phyloP scores from a whole-genome alignment of 2,113 vertebrate species.

The Myiopsitta monachus region DNA sequence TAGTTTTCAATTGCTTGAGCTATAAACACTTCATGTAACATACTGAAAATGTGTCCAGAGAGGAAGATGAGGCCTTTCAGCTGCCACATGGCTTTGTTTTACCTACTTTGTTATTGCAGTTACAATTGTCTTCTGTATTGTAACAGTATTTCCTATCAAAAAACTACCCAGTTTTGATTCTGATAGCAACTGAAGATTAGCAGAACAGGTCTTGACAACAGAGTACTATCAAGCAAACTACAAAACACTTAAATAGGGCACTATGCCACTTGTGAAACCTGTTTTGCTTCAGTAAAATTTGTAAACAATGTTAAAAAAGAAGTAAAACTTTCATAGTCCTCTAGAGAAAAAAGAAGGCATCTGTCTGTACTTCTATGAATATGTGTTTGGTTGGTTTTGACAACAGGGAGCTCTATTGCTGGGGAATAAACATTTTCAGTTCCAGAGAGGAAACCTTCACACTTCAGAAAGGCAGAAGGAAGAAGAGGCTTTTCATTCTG shows the following conservation, averaged over 20 bases:
- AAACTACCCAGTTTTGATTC: not conserved
- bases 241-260: not conserved
- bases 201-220: not conserved
- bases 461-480: conserved; percentile 12
- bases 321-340: not conserved
- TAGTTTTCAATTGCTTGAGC: not conserved
- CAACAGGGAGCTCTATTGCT: not conserved
- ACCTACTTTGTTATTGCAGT: not conserved
- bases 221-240: not conserved
- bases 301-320: accelerated
- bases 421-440: not conserved
- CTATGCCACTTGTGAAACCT: not conserved
- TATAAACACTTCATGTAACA: not conserved
- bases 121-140: not conserved
- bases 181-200: not conserved
- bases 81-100: not conserved
- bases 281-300: not conserved
- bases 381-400: not conserved
- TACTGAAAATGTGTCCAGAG: not conserved
- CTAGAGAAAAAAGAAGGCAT: not conserved
- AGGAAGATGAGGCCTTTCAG: not conserved
- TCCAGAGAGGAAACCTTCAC: not conserved
- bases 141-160: not conserved
- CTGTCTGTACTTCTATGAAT: not conserved
- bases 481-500: conserved; percentile 28